These are phyloP conservation scores for Sus cebifrons DNA, from an alignment of 2,797 vertebrate species.

Conservation along the genomic window DNA sequence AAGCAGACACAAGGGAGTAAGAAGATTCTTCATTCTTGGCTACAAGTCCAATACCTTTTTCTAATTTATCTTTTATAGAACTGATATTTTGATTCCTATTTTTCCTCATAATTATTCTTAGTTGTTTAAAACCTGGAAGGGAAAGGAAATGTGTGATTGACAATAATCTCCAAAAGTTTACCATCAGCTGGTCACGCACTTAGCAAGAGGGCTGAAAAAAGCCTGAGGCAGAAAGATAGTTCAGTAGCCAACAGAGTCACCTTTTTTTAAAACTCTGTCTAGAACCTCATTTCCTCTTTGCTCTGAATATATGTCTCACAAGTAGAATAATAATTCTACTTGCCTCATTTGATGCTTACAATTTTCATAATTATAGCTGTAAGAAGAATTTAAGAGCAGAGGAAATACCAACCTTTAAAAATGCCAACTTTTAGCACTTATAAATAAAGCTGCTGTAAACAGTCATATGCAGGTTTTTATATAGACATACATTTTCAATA, in stretches of 20 bases:
- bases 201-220: neutral
- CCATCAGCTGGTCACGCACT: neutral
- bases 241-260: neutral
- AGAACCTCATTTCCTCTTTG: neutral
- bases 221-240: neutral
- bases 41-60: neutral
- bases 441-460: neutral
- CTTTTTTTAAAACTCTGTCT: neutral
- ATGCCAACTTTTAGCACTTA: neutral
- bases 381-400: neutral
- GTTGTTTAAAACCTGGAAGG: neutral
- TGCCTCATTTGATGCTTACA: neutral
- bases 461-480: neutral
- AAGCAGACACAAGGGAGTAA: too few relatives aligned
- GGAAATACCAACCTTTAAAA: neutral
- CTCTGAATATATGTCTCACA: neutral
- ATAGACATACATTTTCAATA: neutral
- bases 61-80: neutral
- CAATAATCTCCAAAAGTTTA: neutral
- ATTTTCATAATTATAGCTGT: neutral
- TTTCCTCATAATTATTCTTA: constrained; percentile 24
- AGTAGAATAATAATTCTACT: neutral
- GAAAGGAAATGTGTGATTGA: neutral
- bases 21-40: neutral
- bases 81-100: neutral